Evolutionary conservation across 2,113 vertebrate species (phyloP), one percentile per base, ranked within the genome.

Genomic region (Alces alces): DNA sequence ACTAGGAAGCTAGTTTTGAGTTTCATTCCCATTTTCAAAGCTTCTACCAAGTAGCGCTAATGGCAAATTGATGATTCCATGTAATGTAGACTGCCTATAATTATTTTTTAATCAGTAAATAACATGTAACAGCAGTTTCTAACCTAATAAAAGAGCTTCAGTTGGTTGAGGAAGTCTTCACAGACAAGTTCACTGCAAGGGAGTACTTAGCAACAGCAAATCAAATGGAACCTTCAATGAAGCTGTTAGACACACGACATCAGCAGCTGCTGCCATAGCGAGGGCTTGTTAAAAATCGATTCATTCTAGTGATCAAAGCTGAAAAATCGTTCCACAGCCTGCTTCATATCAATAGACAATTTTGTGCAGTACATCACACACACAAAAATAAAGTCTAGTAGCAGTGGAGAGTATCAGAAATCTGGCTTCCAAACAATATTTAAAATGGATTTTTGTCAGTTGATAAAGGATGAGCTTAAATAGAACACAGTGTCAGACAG

Each of bases 21-120:
- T 98, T 98, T 97, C 97, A 98, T 98, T 97, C 96, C 86, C 97
- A 98, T 91, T 97, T 97, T 95, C 70, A 87, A 87, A 96, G 91
- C 73, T 93, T 91, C 82, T 30, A 87, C 39, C 76, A 90, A 98
- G 97, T 98, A 97, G 98, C 98, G 97, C 96, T 98, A 98, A 98
- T 98, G 98, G 98, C 98, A 98, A 99, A 98, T 98, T 98, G 98
- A 99, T 95, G 96, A 98, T 92, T 97, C 97, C 97, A 96, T 97
- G 98, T 98, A 98, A 98, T 98, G 95, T 98, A 99, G 98, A 97
- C 98, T 96, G 98, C 98, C 97, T 98, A 95, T 98, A 98, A 99
- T 98, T 99, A 98, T 98, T 98, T 98, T 98, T 97, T 98, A 98
- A 99, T 98, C 98, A 98, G 98, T 98, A 99, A 99, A 99, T 99